Conservation (phyloP, 2,888 invertebrate genomes). For the Philaethria dido region DNA sequence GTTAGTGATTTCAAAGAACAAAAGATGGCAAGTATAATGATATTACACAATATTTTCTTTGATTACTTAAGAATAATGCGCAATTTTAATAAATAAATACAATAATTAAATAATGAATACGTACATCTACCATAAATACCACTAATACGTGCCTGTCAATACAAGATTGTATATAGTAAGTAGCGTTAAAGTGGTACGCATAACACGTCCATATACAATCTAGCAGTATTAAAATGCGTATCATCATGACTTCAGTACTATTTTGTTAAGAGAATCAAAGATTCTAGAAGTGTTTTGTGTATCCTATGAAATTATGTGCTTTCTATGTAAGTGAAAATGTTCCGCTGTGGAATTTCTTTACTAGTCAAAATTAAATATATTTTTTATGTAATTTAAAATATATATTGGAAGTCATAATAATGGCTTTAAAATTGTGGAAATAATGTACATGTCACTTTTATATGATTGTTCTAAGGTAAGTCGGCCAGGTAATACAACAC, state of each 20-base stretch:
- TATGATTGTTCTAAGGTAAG: constrained; percentile 9
- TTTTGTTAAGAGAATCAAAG: neutral
- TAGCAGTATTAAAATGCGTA: constrained; percentile 28
- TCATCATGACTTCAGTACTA: constrained; percentile 21
- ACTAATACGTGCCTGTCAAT: constrained; percentile 1
- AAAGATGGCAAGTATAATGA: no score
- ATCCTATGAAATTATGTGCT: neutral
- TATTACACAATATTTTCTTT: neutral
- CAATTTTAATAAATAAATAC: neutral
- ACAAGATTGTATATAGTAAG: constrained; percentile 14
- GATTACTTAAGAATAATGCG: neutral
- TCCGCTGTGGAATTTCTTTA: neutral
- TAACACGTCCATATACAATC: constrained; percentile 12
- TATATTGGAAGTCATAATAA: neutral
- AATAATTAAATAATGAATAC: neutral
- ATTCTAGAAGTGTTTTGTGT: neutral
- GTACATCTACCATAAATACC: neutral
- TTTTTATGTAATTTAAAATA: neutral
- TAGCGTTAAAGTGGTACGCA: constrained; percentile 19
- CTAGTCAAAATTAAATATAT: neutral
- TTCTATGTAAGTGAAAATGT: neutral
- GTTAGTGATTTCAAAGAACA: no score
- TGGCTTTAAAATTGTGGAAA: neutral
- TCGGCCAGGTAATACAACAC: constrained; percentile 29
- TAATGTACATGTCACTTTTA: neutral